Conservation (phyloP, 2,888 invertebrate species). For the Flexamia atlantica region DNA sequence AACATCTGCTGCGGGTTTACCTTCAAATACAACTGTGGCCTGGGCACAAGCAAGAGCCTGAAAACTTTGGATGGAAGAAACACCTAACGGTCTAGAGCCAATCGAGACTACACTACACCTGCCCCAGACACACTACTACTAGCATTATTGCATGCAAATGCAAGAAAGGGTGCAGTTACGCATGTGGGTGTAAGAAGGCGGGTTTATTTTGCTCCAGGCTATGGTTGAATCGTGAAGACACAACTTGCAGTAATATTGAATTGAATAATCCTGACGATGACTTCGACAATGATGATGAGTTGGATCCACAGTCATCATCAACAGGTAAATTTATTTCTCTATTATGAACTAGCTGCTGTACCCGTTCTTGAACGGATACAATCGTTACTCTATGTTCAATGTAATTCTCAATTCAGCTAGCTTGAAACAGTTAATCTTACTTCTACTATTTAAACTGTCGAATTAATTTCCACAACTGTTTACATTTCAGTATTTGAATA, state of each 20-base stretch:
- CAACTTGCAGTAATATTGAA: not conserved
- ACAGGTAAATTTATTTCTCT: constrained; percentile 6
- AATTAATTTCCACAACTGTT: too few species aligned
- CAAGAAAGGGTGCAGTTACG: not conserved
- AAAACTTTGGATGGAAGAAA: not conserved
- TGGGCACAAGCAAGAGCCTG: constrained; percentile 1
- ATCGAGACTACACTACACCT: constrained; percentile 7
- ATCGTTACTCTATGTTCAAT: too few species aligned
- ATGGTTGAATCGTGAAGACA: too few species aligned
- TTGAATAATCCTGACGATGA: constrained; percentile 9
- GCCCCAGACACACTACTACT: constrained; percentile 1
- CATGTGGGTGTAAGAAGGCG: not conserved
- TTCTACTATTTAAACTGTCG: too few species aligned
- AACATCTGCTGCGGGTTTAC: constrained; percentile 20
- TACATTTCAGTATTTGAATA: too few species aligned
- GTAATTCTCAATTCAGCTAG: too few species aligned
- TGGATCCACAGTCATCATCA: not conserved
- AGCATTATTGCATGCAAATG: constrained; percentile 1
- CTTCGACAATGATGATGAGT: constrained; percentile 11
- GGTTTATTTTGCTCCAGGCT: too few species aligned
- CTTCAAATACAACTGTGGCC: not conserved
- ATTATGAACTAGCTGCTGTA: too few species aligned
- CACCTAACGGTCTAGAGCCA: not conserved
- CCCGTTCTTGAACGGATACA: too few species aligned
- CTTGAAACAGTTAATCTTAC: too few species aligned